A percentile compares a stretch with the other conserved stretches of the same genome.
These are phyloP conservation scores for Podocnemis expansa DNA, from an alignment of 2,113 vertebrate species.

Conservation along the genomic window DNA sequence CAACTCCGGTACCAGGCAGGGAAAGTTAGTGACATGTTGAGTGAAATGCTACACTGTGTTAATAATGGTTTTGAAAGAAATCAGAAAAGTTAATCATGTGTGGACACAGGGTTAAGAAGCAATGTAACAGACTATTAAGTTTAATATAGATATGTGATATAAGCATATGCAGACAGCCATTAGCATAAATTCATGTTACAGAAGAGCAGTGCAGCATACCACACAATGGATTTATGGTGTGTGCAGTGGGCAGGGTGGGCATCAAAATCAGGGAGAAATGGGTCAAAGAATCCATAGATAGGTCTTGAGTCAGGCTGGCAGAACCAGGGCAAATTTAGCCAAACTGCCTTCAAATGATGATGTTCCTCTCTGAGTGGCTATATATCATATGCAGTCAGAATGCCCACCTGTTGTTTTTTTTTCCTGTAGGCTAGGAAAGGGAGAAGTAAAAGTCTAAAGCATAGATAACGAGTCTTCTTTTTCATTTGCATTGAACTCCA, in stretches of 20 bases:
- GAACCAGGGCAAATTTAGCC: constrained; percentile 61
- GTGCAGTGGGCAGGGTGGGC: constrained; percentile 27
- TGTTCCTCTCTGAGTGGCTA: constrained; percentile 41
- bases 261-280: constrained; percentile 64
- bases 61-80: constrained; percentile 98
- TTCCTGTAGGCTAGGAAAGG: not conserved
- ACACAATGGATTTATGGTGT: constrained; percentile 72
- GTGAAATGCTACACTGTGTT: constrained; percentile 93
- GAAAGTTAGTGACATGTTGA: constrained; percentile 94
- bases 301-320: constrained; percentile 71
- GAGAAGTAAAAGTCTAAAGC: constrained; percentile 26
- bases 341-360: constrained; percentile 43
- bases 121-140: constrained; percentile 99
- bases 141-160: constrained; percentile 99
- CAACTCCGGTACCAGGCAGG: constrained; percentile 76
- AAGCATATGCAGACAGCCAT: constrained; percentile 98
- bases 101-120: constrained; percentile 99
- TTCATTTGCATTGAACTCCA: constrained; percentile 1
- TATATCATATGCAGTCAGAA: constrained; percentile 39
- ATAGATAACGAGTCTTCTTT: constrained; percentile 30
- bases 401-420: constrained; percentile 36
- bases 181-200: constrained; percentile 99
- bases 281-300: constrained; percentile 72
- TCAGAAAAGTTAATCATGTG: constrained; percentile 99
- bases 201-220: constrained; percentile 80